Evolutionary conservation across 2,797 vertebrate genomes (phyloP), one percentile per base, ranked within the genome.

Genomic region (Tenualosa ilisha): DNA sequence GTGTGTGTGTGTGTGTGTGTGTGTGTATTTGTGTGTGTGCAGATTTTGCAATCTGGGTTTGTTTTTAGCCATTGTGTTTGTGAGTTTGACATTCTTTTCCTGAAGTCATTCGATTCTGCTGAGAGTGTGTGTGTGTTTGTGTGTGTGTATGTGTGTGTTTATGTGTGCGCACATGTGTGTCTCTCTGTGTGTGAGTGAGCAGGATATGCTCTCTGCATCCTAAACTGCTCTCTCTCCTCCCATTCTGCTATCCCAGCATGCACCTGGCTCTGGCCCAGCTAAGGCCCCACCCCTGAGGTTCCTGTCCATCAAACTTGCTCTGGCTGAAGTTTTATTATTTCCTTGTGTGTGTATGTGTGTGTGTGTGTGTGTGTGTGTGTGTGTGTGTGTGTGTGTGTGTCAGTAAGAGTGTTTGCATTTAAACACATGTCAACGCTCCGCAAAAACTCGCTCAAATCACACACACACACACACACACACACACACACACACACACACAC

Each of bases 341-440:
- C 13, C 51, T 15, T 61, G 59, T 61, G 2, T 22, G 37, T 24
- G 12, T 83, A 37, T 63, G 54, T 83, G 54, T 63, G 82, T 83
- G 40, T 84, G 82, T 65, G 56, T 83, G 53, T 82, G 50, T 82
- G 82, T 59, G 82, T 82, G 82, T 82, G 40, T 63, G 54, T 83
- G 54, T 63, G 82, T 83, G 40, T 84, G 82, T 65, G 56, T 83
- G 53, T 82, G 50, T 82, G 82, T 59, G 82, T 82, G 82, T 82
- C 53, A 31, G 31, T 56, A 95, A 95, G 92, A 93, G 95, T 49
- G 63, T 31, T 1, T 53, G 81, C 85, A 2, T 86, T 3, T 79
- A 59, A 59, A 59, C 56, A n/a, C 4, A n/a, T 20, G 20, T 59
- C 56, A 22, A 22, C 20, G 22, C 56, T n/a, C 56, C 4, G 31